These are phyloP conservation scores for Cosmia trapezina DNA, from an alignment of 2,888 invertebrate genomes.

Conservation along the genomic window DNA sequence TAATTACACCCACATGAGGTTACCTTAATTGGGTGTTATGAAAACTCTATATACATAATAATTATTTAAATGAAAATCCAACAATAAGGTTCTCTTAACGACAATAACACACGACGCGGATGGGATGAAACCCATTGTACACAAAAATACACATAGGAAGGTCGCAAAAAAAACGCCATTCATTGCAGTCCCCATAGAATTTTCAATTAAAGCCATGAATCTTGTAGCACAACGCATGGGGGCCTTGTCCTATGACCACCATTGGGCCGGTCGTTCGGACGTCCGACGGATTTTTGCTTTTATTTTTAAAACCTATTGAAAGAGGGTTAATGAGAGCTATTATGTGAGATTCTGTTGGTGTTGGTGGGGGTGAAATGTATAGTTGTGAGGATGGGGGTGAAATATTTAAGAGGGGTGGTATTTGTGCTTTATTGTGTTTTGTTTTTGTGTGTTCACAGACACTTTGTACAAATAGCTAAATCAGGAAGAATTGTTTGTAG, in stretches of 20 bases:
- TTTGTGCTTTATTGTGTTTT: conserved; percentile 14
- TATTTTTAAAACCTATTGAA: conserved; percentile 56
- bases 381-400: conserved; percentile 13
- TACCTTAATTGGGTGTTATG: too few species aligned
- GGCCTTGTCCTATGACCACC: conserved; percentile 42
- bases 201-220: conserved; percentile 69
- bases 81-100: not conserved
- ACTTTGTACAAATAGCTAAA: not conserved
- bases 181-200: conserved; percentile 61
- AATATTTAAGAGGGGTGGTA: conserved; percentile 19
- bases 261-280: conserved; percentile 47
- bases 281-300: conserved; percentile 33
- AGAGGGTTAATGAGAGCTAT: conserved; percentile 54
- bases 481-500: not conserved
- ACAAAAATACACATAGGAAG: conserved; percentile 43
- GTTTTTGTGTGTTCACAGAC: not conserved
- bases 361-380: conserved; percentile 35
- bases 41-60: not conserved
- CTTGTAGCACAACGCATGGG: conserved; percentile 61
- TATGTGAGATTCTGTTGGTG: conserved; percentile 36
- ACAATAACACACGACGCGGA: conserved; percentile 31
- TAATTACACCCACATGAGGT: not conserved
- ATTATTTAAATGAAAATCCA: conserved; percentile 2
- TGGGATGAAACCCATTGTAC: conserved; percentile 27
- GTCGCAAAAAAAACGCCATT: conserved; percentile 54